phyloP scores from a whole-genome alignment of 1,140 invertebrate genomes.

The Oncopodura yosiiana region DNA sequence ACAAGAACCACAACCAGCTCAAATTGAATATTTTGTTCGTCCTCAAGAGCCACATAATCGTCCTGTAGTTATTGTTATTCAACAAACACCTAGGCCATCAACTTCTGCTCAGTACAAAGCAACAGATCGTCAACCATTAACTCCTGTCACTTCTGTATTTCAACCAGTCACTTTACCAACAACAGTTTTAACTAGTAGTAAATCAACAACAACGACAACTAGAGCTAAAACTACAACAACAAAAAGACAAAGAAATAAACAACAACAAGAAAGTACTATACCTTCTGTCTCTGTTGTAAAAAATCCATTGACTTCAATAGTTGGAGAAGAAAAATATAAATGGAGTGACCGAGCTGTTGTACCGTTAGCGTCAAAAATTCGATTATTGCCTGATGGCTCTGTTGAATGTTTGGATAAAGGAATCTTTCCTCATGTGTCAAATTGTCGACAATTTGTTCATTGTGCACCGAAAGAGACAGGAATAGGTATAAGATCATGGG shows the following conservation, averaged over 20 bases:
- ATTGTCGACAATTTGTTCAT: conserved; percentile 78
- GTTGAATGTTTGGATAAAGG: conserved; percentile 75
- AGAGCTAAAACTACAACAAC: too few relatives aligned
- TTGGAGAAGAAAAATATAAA: neutral
- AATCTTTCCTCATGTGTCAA: conserved; percentile 75
- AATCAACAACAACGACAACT: too few relatives aligned
- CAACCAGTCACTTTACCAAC: too few relatives aligned
- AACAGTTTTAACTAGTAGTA: too few relatives aligned
- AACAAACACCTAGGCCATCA: conserved; percentile 6
- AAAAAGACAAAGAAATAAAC: too few relatives aligned
- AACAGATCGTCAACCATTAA: too few relatives aligned
- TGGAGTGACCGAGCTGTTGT: too few relatives aligned
- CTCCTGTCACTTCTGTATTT: too few relatives aligned
- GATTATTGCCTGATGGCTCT: conserved; percentile 48
- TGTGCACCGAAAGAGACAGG: conserved; percentile 68
- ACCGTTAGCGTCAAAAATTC: conserved; percentile 50
- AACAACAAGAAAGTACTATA: too few relatives aligned
- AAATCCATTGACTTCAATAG: neutral
- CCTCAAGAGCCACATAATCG: conserved; percentile 6
- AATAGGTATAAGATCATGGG: conserved; percentile 63
- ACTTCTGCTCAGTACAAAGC: neutral
- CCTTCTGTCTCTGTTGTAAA: too few relatives aligned
- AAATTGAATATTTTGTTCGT: neutral
- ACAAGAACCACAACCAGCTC: neutral
- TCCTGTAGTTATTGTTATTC: neutral